These are phyloP conservation scores for Cacoxenus indagator DNA, from an alignment of 2,888 invertebrate species.

Conservation along the genomic window DNA sequence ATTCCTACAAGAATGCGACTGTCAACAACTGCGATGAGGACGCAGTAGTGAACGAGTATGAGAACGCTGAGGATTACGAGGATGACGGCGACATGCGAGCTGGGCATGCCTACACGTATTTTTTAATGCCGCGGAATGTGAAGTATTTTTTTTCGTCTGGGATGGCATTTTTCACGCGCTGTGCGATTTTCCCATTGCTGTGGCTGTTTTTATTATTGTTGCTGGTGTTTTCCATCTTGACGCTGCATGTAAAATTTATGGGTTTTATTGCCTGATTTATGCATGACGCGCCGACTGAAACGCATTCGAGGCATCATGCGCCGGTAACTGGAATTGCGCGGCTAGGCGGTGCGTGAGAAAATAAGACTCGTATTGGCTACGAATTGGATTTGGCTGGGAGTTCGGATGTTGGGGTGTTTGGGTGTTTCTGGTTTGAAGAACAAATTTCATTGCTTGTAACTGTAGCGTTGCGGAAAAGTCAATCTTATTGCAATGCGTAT, in stretches of 20 bases:
- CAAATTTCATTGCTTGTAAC: constrained; percentile 6
- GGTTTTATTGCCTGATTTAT: constrained; percentile 64
- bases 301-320: constrained; percentile 47
- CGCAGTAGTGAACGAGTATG: too few relatives aligned
- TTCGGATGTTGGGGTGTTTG: not conserved
- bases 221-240: constrained; percentile 45
- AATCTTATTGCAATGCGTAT: not conserved
- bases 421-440: not conserved
- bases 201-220: constrained; percentile 17
- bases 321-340: constrained; percentile 62
- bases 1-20: not conserved
- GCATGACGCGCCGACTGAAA: constrained; percentile 47
- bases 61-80: too few relatives aligned
- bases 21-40: too few relatives aligned
- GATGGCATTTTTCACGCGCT: not conserved
- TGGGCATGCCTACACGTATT: not conserved
- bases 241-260: constrained; percentile 57
- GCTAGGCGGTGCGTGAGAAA: constrained; percentile 55
- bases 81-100: not conserved
- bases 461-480: constrained; percentile 4
- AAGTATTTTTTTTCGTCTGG: constrained; percentile 1
- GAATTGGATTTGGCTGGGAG: not conserved
- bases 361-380: constrained; percentile 43
- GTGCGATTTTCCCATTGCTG: constrained; percentile 1
- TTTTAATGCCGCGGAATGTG: constrained; percentile 2